Evolutionary conservation across 2,888 invertebrate genomes (phyloP).

Genomic region (Melanophora roralis): DNA sequence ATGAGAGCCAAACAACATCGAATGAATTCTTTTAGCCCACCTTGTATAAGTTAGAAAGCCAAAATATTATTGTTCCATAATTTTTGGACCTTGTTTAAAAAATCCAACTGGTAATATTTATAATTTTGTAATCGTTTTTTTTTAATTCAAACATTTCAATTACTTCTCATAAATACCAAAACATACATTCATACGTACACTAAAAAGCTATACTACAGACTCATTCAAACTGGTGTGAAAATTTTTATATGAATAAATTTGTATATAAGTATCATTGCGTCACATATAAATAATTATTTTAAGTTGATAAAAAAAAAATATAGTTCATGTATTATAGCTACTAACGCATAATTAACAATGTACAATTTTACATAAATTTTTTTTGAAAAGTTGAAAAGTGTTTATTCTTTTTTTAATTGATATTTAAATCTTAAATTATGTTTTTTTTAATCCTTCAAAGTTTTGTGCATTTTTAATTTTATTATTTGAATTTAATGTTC

Average conservation of each 20-base stretch:
- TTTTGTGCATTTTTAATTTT: conserved; percentile 65
- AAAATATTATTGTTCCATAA: no score
- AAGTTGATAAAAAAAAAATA: conserved; percentile 27
- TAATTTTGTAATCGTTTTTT: no score
- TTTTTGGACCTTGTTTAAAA: no score
- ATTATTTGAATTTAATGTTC: conserved; percentile 72
- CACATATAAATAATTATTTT: conserved; percentile 56
- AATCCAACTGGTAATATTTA: no score
- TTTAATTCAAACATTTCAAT: conserved; percentile 34
- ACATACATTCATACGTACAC: conserved; percentile 58
- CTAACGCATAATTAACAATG: conserved; percentile 59
- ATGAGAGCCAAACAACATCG: no score
- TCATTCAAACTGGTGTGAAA: conserved; percentile 57
- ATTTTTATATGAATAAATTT: conserved; percentile 37
- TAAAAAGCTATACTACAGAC: conserved; percentile 57
- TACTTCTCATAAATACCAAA: conserved; percentile 55
- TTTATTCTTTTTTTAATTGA: conserved; percentile 41
- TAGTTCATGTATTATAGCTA: conserved; percentile 52
- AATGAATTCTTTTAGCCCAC: no score
- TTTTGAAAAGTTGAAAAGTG: conserved; percentile 45
- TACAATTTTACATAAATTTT: conserved; percentile 60
- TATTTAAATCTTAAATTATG: conserved; percentile 49
- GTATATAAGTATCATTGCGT: conserved; percentile 50
- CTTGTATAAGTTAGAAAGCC: no score
- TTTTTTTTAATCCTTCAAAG: conserved; percentile 51